These are phyloP conservation scores for Lymantria monacha DNA, from an alignment of 2,888 invertebrate genomes.

Conservation along the genomic window DNA sequence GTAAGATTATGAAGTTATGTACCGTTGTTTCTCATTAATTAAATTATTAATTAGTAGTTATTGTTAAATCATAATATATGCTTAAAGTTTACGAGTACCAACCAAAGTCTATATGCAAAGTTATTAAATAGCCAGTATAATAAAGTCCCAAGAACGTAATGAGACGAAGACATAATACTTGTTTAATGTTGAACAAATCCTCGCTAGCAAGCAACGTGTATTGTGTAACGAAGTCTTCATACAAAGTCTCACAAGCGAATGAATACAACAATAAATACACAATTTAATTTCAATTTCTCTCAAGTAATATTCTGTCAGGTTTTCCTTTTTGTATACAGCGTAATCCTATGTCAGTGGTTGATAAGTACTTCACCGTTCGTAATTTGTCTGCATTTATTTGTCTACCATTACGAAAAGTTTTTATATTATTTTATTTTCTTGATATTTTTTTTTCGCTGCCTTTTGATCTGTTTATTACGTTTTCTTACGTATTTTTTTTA, in stretches of 20 bases:
- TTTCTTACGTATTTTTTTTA: background rate
- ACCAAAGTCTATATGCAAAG: too few relatives aligned
- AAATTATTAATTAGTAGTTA: too few relatives aligned
- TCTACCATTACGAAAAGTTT: background rate
- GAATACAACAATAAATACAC: conserved; percentile 4
- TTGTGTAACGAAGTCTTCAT: background rate
- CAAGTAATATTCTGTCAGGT: conserved; percentile 2
- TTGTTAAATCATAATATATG: too few relatives aligned
- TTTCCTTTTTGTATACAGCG: background rate
- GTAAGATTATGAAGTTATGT: too few relatives aligned
- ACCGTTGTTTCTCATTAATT: too few relatives aligned
- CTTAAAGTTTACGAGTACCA: too few relatives aligned
- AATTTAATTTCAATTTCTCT: conserved; percentile 7
- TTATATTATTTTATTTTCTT: background rate
- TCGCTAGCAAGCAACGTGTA: background rate
- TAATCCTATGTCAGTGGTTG: conserved; percentile 6
- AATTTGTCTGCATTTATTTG: conserved; percentile 19
- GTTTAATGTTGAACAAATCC: too few relatives aligned
- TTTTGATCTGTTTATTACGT: conserved; percentile 14
- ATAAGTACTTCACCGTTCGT: conserved; percentile 6
- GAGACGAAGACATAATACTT: too few relatives aligned
- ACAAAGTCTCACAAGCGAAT: conserved; percentile 1
- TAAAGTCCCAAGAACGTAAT: too few relatives aligned
- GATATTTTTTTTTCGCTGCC: background rate
- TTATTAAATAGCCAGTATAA: too few relatives aligned